Evolutionary conservation across 2,797 vertebrate species (phyloP).

Genomic region (Pelochelys cantorii): DNA sequence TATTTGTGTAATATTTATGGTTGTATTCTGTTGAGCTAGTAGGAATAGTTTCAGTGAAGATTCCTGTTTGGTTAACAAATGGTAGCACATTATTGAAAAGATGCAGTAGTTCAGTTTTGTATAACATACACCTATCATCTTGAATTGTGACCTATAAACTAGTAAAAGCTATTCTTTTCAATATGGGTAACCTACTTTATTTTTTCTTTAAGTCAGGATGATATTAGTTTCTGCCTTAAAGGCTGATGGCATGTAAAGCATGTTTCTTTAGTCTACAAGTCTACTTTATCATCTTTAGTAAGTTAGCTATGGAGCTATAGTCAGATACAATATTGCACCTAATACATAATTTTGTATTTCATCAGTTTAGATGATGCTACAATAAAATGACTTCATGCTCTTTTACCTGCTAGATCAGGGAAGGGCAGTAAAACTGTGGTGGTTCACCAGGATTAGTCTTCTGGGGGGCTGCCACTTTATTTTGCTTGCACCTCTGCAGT

Average conservation of each 20-base stretch:
- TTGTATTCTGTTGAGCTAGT: not conserved
- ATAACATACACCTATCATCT: not conserved
- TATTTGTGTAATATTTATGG: not conserved
- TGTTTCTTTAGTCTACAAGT: constrained; percentile 2
- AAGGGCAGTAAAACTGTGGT: too few species aligned
- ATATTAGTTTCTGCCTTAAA: constrained; percentile 52
- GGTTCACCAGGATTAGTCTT: too few species aligned
- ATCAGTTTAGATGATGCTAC: too few species aligned
- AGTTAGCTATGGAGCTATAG: too few species aligned
- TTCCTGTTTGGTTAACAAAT: not conserved
- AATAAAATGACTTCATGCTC: too few species aligned
- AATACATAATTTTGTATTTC: too few species aligned
- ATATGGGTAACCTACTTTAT: constrained; percentile 41
- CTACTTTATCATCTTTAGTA: not conserved
- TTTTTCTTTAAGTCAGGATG: constrained; percentile 60
- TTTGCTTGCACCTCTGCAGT: too few species aligned
- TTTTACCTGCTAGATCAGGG: too few species aligned
- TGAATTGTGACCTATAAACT: not conserved
- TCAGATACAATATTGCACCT: too few species aligned
- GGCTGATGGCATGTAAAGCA: not conserved
- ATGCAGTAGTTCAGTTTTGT: not conserved
- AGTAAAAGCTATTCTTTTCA: constrained; percentile 39
- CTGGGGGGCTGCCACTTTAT: too few species aligned
- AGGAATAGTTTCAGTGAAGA: not conserved
- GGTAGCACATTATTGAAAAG: constrained; percentile 12